A percentile compares a stretch with the other conserved stretches of the same genome.
phyloP scores from a whole-genome alignment of 2,888 invertebrate genomes.

The Oscheius myriophilus region DNA sequence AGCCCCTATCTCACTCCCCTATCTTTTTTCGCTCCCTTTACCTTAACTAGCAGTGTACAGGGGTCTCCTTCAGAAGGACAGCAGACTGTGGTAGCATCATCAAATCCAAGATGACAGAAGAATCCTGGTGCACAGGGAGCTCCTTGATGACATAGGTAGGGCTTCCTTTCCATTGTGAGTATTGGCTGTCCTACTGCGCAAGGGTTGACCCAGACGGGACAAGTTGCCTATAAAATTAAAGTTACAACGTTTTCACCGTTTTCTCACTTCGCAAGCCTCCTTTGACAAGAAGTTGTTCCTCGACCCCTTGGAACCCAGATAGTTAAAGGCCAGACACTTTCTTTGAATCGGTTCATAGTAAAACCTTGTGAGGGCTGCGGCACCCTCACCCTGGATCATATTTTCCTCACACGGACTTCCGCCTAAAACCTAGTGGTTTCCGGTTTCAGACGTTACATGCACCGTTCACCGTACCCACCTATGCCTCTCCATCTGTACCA shows the following conservation, averaged over 20 bases:
- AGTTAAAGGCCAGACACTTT: slow-evolving; percentile 63
- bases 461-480: slow-evolving; percentile 21
- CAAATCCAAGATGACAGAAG: slow-evolving; percentile 67
- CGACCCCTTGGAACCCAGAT: slow-evolving; percentile 63
- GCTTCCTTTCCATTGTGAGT: slow-evolving; percentile 48
- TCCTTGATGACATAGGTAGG: slow-evolving; percentile 55
- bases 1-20: too few relatives aligned
- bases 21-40: too few relatives aligned
- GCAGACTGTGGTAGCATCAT: slow-evolving; percentile 64
- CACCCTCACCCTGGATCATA: slow-evolving; percentile 63
- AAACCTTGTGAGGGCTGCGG: slow-evolving; percentile 52
- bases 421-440: slow-evolving; percentile 32
- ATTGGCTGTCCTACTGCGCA: slow-evolving; percentile 62
- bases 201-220: slow-evolving; percentile 67
- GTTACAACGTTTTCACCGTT: not conserved
- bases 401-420: slow-evolving; percentile 62
- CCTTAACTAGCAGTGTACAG: slow-evolving; percentile 51
- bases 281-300: slow-evolving; percentile 65
- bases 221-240: slow-evolving; percentile 46
- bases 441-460: not conserved
- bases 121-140: slow-evolving; percentile 47
- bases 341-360: slow-evolving; percentile 58
- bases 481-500: not conserved
- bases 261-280: slow-evolving; percentile 58
- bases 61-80: slow-evolving; percentile 61